A percentile compares a stretch with the other conserved stretches of the same genome.
These are phyloP conservation scores for Stramonita haemastoma DNA, from an alignment of 2,888 invertebrate species.

Conservation along the genomic window DNA sequence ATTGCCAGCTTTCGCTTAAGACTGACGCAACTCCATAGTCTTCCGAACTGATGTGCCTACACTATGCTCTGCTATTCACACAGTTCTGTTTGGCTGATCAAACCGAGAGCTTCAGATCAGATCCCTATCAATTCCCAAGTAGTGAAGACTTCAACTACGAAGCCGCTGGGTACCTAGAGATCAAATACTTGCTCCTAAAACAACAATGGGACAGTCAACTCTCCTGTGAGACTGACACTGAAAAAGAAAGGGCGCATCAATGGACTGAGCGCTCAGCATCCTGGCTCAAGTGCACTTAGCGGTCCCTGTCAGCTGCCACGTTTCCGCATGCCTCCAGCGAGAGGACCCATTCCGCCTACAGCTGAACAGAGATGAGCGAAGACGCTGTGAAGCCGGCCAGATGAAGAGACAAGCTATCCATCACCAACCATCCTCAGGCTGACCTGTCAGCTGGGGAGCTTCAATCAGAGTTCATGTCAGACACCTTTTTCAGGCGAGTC, in stretches of 20 bases:
- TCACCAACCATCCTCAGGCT: neutral
- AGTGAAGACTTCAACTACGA: neutral
- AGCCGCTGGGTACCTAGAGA: neutral
- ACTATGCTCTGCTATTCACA: too few relatives aligned
- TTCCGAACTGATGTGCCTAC: too few relatives aligned
- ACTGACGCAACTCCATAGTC: too few relatives aligned
- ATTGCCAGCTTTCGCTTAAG: too few relatives aligned
- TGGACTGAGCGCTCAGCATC: neutral
- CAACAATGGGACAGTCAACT: neutral
- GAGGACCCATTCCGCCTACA: neutral
- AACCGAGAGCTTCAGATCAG: neutral
- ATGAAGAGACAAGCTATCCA: neutral
- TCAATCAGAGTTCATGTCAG: neutral
- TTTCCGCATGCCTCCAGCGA: constrained; percentile 16
- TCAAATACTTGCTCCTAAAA: neutral
- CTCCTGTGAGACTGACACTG: constrained; percentile 2
- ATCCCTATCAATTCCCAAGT: neutral
- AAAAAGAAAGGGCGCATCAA: neutral
- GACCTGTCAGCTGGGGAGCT: neutral
- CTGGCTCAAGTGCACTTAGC: constrained; percentile 12
- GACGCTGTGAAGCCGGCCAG: neutral
- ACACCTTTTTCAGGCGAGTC: neutral
- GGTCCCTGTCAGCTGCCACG: constrained; percentile 26
- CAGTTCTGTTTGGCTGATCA: too few relatives aligned
- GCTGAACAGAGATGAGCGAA: neutral